Percentiles rank a stretch among this genome's conserved stretches.
Conservation (phyloP, 2,888 invertebrate genomes). For the Zhuqinia jingwanae region DNA sequence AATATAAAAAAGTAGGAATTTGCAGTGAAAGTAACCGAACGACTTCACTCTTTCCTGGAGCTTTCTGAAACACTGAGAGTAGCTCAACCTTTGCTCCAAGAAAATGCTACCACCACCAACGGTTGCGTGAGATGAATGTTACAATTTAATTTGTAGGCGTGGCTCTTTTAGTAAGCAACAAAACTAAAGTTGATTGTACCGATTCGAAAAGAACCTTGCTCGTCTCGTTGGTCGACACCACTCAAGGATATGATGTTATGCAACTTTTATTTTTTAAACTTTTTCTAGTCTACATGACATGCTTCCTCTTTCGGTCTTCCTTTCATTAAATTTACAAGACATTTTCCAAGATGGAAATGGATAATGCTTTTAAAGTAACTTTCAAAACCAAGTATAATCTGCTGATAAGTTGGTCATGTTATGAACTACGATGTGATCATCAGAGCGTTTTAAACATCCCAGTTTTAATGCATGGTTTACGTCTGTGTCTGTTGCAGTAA, state of each 20-base stretch:
- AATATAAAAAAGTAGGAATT: not conserved
- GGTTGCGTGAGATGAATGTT: not conserved
- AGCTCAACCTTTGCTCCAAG: slow-evolving; percentile 7
- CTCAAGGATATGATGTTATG: slow-evolving; percentile 12
- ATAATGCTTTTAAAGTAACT: slow-evolving; percentile 9
- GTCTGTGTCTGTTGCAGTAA: slow-evolving; percentile 2
- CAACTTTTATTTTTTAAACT: slow-evolving; percentile 2
- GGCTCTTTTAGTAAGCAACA: not conserved
- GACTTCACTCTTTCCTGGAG: slow-evolving; percentile 33
- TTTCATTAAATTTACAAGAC: not conserved
- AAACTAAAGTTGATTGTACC: slow-evolving; percentile 27
- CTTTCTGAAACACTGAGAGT: slow-evolving; percentile 26
- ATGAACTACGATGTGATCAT: too few relatives aligned
- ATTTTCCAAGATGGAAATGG: slow-evolving; percentile 49
- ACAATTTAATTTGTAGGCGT: not conserved
- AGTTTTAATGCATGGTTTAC: not conserved
- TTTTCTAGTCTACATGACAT: not conserved
- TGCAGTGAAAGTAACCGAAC: not conserved
- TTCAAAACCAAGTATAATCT: too few relatives aligned
- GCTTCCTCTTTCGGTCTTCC: not conserved
- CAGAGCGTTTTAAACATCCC: not conserved
- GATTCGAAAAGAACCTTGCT: slow-evolving; percentile 1
- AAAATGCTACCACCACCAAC: not conserved
- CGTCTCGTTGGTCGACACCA: slow-evolving; percentile 15
- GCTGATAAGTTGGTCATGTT: too few relatives aligned